These are phyloP conservation scores for Nothoprocta perdicaria DNA, from an alignment of 2,113 vertebrate species.

Conservation along the genomic window DNA sequence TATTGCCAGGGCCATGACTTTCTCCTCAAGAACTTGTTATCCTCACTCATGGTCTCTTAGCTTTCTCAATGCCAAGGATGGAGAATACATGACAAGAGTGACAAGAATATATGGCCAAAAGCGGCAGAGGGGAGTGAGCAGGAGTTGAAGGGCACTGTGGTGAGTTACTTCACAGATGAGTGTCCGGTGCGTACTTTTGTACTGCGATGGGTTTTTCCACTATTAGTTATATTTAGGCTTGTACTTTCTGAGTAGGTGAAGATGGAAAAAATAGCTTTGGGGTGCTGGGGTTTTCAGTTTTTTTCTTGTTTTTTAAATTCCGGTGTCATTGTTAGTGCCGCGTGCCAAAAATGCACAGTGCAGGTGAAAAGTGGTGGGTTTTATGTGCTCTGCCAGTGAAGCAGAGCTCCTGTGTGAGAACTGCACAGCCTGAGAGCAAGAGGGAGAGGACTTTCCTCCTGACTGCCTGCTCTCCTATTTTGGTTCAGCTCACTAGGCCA, in stretches of 20 bases:
- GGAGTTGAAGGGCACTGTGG: conserved; percentile 31
- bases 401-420: conserved; percentile 20
- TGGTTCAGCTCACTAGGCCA: background rate
- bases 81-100: background rate
- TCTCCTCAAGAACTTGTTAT: background rate
- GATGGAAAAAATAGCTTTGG: conserved; percentile 57
- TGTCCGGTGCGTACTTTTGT: conserved; percentile 61
- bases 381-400: conserved; percentile 66
- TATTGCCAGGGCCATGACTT: background rate
- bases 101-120: conserved; percentile 18
- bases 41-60: background rate
- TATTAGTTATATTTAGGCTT: conserved; percentile 38
- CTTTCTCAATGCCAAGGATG: background rate
- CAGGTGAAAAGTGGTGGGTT: conserved; percentile 60
- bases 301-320: background rate
- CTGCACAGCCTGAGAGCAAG: conserved; percentile 12
- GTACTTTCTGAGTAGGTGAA: conserved; percentile 74
- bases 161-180: conserved; percentile 66
- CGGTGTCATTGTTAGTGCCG: conserved; percentile 59
- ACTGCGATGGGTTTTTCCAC: conserved; percentile 76
- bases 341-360: background rate
- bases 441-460: conserved; percentile 55
- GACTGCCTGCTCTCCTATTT: background rate
- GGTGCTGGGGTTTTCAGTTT: background rate
- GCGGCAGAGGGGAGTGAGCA: background rate